Evolutionary conservation across 2,888 invertebrate genomes (phyloP), one percentile per base, ranked within the genome.

Genomic region (Steinernema scapterisci): DNA sequence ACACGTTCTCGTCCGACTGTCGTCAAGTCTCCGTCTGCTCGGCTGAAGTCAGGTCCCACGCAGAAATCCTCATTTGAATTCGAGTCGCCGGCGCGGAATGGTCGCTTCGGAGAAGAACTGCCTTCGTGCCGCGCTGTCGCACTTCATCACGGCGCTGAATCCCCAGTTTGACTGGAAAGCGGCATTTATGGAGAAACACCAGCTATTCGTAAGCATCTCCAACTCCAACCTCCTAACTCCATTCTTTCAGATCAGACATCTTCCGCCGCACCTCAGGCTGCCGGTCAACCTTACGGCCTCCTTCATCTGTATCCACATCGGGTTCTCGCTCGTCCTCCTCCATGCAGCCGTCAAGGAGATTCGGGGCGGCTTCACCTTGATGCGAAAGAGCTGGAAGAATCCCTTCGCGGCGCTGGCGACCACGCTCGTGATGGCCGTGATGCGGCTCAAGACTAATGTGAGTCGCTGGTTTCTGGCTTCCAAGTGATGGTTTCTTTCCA

Each of bases 61-160:
- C 38, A 3, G 9, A 6, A 3, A 9, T 38, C 48, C 48, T 3
- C 48, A 48, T 48, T 48, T 48, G 48, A 3, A 19, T 16, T 16
- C 5, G 19, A 48, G 48, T 48, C 48, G 48, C 2, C 48, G n/a
- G 19, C 13, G 3, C n/a, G 48, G 13, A 6, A 54, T 54, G 54
- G 54, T 54, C 54, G 54, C 25, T 54, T 25, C 25, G 23, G 54
- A 54, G 54, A 54, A 54, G 54, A 48, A 13, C 25, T 54, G 54
- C 21, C 13, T 54, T 6, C 54, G 54, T 25, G 13, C 11, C 16
- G 54, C 54, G 1, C 16, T 54, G 2, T 2, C 54, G 23, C 21
- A 25, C 54, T 54, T 54, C 13, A 21, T 54, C 54, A 54, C 54
- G 13, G 54, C 54, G 21, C 23, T 54, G 54, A 54, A 54, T 5